Percentiles rank a stretch among this genome's conserved stretches.
These are phyloP conservation scores for Acrobasis repandana DNA, from an alignment of 2,888 invertebrate species.

Conservation along the genomic window DNA sequence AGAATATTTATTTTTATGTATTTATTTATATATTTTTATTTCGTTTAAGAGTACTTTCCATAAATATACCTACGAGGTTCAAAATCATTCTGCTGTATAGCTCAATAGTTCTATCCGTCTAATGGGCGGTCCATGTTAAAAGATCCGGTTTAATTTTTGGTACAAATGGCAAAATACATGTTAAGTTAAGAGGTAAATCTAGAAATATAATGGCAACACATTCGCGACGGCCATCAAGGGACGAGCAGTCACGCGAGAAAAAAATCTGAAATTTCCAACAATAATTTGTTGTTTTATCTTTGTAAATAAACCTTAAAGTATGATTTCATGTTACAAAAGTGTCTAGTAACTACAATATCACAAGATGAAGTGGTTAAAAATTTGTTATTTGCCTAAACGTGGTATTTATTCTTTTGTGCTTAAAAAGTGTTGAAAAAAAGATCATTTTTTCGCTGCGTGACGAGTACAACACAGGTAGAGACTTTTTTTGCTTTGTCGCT, in stretches of 20 bases:
- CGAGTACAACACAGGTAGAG: conserved; percentile 51
- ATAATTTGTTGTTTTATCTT: conserved; percentile 43
- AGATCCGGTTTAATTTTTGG: no score
- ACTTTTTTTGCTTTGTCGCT: conserved; percentile 47
- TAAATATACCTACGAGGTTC: no score
- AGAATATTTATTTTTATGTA: no score
- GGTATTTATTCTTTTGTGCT: conserved; percentile 26
- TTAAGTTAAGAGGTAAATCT: conserved; percentile 20
- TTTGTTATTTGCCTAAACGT: conserved; percentile 28
- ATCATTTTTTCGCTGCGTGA: conserved; percentile 49
- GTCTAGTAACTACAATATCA: conserved; percentile 21
- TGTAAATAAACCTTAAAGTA: conserved; percentile 38
- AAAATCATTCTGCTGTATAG: no score
- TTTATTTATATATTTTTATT: no score
- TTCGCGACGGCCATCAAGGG: conserved; percentile 57
- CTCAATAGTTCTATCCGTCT: no score
- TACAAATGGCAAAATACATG: conserved; percentile 19
- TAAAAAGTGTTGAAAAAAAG: conserved; percentile 48
- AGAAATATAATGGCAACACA: conserved; percentile 45
- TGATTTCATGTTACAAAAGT: conserved; percentile 25
- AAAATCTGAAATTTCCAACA: conserved; percentile 53
- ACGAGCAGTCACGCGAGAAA: conserved; percentile 53
- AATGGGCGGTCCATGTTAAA: no score
- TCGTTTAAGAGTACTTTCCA: no score
- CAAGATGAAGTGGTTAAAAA: conserved; percentile 22